These are phyloP conservation scores for Drosophila meridionalis DNA, from an alignment of 2,888 invertebrate species.

Conservation along the genomic window DNA sequence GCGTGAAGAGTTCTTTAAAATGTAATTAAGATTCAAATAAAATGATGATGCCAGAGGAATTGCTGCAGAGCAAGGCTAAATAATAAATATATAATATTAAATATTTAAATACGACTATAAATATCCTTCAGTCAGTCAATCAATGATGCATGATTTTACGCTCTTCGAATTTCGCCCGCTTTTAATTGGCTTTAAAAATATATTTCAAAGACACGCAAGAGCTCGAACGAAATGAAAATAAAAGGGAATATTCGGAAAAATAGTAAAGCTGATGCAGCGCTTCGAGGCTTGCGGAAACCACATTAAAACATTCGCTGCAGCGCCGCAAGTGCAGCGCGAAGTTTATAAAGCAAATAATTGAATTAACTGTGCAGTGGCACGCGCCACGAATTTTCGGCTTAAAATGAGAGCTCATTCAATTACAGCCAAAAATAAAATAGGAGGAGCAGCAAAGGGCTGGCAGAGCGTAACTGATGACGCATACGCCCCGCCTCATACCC, in stretches of 20 bases:
- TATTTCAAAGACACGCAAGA: background rate
- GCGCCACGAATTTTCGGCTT: slow-evolving; percentile 15
- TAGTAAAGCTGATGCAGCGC: background rate
- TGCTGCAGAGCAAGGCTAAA: background rate
- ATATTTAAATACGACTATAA: background rate
- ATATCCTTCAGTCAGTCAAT: background rate
- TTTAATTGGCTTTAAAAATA: background rate
- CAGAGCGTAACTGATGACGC: slow-evolving; percentile 20
- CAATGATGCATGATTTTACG: background rate
- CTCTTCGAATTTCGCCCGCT: background rate
- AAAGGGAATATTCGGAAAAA: background rate
- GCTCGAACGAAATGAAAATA: background rate
- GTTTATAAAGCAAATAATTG: slow-evolving; percentile 32
- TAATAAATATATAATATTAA: background rate
- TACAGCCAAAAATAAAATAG: background rate
- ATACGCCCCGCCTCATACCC: slow-evolving; percentile 26
- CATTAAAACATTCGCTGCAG: slow-evolving; percentile 22
- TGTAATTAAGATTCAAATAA: slow-evolving; percentile 12
- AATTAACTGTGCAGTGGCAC: slow-evolving; percentile 25
- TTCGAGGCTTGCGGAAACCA: background rate
- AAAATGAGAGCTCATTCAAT: slow-evolving; percentile 8
- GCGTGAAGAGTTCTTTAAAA: slow-evolving; percentile 2
- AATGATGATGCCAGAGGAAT: background rate
- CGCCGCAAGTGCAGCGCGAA: background rate
- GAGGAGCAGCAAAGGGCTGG: background rate